phyloP scores from a whole-genome alignment of 2,113 vertebrate genomes.

The Phyllostomus hastatus region DNA sequence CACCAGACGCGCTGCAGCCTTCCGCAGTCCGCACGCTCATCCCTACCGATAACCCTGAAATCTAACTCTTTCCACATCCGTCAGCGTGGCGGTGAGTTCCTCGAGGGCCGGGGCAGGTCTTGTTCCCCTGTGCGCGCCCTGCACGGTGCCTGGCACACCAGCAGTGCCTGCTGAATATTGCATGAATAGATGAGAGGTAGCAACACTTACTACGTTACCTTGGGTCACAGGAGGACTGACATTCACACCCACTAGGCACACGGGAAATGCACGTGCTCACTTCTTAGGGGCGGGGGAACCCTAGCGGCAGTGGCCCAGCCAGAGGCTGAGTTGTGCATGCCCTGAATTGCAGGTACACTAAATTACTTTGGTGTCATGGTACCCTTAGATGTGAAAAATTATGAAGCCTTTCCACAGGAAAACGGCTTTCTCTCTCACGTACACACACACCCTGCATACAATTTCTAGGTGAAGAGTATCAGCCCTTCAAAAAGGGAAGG shows the following conservation, averaged over 20 bases:
- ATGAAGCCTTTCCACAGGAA: background rate
- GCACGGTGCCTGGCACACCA: background rate
- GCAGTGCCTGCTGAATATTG: conserved; percentile 36
- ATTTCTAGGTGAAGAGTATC: background rate
- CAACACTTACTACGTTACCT: conserved; percentile 49
- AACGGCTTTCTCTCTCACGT: background rate
- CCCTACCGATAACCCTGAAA: background rate
- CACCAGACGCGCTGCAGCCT: background rate
- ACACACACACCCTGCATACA: background rate
- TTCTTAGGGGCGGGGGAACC: background rate
- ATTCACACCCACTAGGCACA: background rate
- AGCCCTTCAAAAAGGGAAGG: background rate
- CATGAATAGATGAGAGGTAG: conserved; percentile 49
- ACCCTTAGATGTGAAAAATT: background rate
- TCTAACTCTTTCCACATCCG: background rate
- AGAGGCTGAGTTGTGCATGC: background rate
- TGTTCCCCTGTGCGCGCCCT: background rate
- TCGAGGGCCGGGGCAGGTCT: background rate
- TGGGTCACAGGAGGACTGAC: conserved; percentile 44
- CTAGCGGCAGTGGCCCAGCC: background rate
- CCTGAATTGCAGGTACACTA: background rate
- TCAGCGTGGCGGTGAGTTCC: background rate
- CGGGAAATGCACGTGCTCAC: background rate
- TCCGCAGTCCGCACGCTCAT: fast-evolving
- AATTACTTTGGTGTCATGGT: background rate